Base-by-base conservation (phyloP, 2,113 vertebrate species). In the Mionectes macconnelli region DNA sequence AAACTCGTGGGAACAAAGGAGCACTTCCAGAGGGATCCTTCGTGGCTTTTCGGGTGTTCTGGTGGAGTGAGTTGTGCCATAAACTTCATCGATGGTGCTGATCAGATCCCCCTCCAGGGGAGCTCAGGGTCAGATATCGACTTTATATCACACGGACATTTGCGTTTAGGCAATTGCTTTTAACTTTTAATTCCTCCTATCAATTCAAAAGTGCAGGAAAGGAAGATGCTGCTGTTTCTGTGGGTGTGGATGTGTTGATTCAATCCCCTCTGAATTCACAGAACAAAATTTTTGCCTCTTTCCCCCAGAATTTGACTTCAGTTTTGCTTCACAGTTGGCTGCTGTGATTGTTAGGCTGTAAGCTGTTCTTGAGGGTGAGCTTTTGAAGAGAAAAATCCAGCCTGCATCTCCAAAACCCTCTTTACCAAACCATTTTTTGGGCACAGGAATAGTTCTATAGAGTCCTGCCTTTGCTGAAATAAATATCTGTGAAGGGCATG, bases 171-270 rank as follows among this genome's bases (percentile, higher is more conserved):
- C 16, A 59, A 72, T 50, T 20, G 2, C 1, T 72, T 92, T 92
- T 30, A 63, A 3, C 4, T 60, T 88, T 76, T 23, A 24, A 31
- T 62, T 33, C 39, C 66, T 53, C 13, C 2, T 21, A 4, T 15
- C 28, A n/a, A 8, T 8, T 37, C 31, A n/a, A 23, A 79, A 49
- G 3, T 3, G 3, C 4, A 23, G 37, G 6, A 70, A 52, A 40
- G 14, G 7, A 72, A 72, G 50, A 6, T 25, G 9, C 3, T 75
- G 2, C 23, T 50, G 8, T 18, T 75, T 50, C 39, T 27, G 6
- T 21, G 13, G 20, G 56, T 14, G 18, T 28, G 22, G 21, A 2
- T 14, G 5, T 0, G 0, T 8, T 35, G 14, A 14, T 59, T 92
- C n/a, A n/a, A 17, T 15, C 19, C 18, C 24, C 11, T 67, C 4